Evolutionary conservation across 1,140 invertebrate species (phyloP), one percentile per base, ranked within the genome.

Genomic region (Luehdorfia chinensis): DNA sequence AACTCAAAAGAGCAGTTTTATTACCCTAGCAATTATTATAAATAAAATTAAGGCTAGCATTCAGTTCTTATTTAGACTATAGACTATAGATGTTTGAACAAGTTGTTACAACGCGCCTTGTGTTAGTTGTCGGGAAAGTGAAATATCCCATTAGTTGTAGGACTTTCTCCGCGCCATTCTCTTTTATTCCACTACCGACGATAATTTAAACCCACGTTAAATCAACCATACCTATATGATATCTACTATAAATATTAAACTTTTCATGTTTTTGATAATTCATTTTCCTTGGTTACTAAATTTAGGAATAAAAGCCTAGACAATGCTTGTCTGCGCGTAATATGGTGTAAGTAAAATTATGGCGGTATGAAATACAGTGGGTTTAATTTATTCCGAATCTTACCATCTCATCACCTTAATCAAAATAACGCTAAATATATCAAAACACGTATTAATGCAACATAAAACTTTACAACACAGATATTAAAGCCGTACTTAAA

Each of bases 1-100:
- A 84, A 81, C 80, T 81, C 76, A 84, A 81, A 81, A 78, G 79
- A 84, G 77, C 71, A 59, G 68, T 83, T 78, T 84, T 84, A 81
- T 77, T 79, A 77, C 54, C 66, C 74, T 84, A 81, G 67, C 72
- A 75, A 76, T 81, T 81, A 77, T 74, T 50, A 80, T 79, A 78
- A 81, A 80, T 84, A 73, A 80, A 77, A 79, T 78, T 79, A 84
- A 81, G 75, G 77, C 79, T 84, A 84, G 77, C 75, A 69, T 74
- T 79, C 75, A 81, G 75, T 81, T 84, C 77, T 76, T 76, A 80
- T 78, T 74, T 74, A 66, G 66, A 75, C 68, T 78, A 80, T n/a
- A n/a, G n/a, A n/a, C n/a, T n/a, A n/a, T n/a, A n/a, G n/a, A 68
- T 66, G 65, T 74, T 70, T 66, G 60, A 69, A 55, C 65, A 62